A percentile compares a stretch with the other conserved stretches of the same genome.
Evolutionary conservation across 2,113 vertebrate species (phyloP).

Genomic region (Peromyscus polionotus): DNA sequence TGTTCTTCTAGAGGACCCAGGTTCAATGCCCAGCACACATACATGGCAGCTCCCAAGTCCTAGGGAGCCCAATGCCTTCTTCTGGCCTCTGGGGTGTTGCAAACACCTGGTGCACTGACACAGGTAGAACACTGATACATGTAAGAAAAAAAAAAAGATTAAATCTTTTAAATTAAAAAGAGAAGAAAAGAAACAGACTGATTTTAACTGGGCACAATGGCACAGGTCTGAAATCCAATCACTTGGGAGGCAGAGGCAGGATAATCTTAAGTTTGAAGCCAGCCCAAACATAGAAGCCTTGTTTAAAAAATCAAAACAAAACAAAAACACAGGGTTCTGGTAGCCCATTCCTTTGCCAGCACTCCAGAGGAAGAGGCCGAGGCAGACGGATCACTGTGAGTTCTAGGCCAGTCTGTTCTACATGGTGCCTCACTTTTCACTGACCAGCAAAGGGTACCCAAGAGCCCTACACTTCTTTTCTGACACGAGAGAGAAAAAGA

Average conservation of each 20-base stretch:
- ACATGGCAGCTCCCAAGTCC: background rate
- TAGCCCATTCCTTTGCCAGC: background rate
- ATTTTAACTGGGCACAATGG: background rate
- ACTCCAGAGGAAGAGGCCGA: background rate
- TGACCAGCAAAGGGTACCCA: background rate
- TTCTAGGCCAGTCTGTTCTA: background rate
- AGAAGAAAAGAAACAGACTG: too few species aligned
- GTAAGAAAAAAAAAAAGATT: background rate
- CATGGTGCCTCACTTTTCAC: background rate
- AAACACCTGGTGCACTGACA: background rate
- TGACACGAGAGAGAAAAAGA: background rate
- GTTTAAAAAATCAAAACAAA: background rate
- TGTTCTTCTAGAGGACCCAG: background rate
- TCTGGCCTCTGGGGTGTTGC: background rate
- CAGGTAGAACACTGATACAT: background rate
- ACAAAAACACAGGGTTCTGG: background rate
- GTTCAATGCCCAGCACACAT: background rate
- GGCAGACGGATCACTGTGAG: background rate
- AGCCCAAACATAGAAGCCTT: background rate
- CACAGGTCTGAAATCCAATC: background rate
- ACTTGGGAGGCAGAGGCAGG: background rate
- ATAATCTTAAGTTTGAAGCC: background rate
- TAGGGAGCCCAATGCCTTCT: background rate
- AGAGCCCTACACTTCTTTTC: background rate
- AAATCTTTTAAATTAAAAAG: background rate